Evolutionary conservation across 1,140 invertebrate genomes (phyloP).

Genomic region (Charaxes varanes): DNA sequence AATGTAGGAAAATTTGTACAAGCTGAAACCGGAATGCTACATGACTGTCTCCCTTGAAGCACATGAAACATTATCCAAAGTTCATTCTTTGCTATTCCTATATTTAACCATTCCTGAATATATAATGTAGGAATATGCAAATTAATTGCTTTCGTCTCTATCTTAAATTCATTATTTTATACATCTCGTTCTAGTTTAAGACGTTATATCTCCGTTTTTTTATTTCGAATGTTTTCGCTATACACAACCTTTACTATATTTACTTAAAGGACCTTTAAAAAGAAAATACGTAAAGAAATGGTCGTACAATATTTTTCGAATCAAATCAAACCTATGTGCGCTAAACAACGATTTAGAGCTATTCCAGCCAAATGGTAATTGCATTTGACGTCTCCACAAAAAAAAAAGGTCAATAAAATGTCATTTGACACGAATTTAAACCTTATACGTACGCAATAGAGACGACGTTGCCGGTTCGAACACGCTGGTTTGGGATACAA

Average conservation of each 20-base stretch:
- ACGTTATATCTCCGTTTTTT: too few relatives aligned
- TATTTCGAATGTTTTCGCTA: too few relatives aligned
- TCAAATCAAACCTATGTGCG: constrained; percentile 12
- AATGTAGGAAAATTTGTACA: too few relatives aligned
- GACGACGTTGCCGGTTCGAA: constrained; percentile 1
- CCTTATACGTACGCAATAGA: constrained; percentile 21
- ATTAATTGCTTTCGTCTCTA: too few relatives aligned
- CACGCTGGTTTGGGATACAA: constrained; percentile 18
- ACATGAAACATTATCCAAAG: too few relatives aligned
- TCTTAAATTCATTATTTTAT: too few relatives aligned
- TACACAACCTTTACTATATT: not conserved
- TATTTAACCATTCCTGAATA: too few relatives aligned
- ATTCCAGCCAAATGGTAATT: constrained; percentile 25
- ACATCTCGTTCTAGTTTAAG: too few relatives aligned
- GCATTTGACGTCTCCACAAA: constrained; percentile 21
- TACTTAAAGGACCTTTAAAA: not conserved
- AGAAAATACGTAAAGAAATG: not conserved
- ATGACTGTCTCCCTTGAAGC: too few relatives aligned
- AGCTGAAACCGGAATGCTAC: too few relatives aligned
- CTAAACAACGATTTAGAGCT: constrained; percentile 26
- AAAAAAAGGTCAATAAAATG: constrained; percentile 2
- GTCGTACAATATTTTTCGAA: constrained; percentile 3
- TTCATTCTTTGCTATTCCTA: too few relatives aligned
- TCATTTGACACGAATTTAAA: constrained; percentile 18
- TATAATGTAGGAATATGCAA: too few relatives aligned